A percentile compares a stretch with the other conserved stretches of the same genome.
These are phyloP conservation scores for Anguilla rostrata DNA, from an alignment of 2,113 vertebrate species.

Conservation along the genomic window DNA sequence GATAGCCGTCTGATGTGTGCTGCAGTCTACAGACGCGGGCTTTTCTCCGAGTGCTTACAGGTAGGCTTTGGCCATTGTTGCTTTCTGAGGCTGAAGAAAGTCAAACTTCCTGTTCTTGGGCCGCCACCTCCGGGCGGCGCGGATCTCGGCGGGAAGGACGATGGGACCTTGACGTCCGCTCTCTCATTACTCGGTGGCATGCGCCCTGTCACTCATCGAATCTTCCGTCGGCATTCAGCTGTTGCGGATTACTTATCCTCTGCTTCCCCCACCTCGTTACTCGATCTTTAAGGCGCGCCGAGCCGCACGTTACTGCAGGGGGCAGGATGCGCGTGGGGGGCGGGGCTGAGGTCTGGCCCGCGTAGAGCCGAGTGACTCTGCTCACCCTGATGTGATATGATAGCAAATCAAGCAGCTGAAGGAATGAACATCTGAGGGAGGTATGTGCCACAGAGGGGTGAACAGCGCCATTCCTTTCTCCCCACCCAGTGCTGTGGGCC, in stretches of 20 bases:
- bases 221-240: slow-evolving; percentile 61
- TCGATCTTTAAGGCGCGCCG: slow-evolving; percentile 54
- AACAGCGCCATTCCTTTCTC: not conserved
- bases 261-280: slow-evolving; percentile 59
- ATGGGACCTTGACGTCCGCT: not conserved
- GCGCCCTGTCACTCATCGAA: slow-evolving; percentile 64
- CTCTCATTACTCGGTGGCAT: slow-evolving; percentile 62
- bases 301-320: slow-evolving; percentile 2
- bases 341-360: not conserved
- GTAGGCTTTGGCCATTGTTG: not conserved
- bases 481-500: not conserved
- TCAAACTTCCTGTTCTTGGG: not conserved
- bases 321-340: no score
- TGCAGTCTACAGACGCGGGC: not conserved
- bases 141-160: not conserved
- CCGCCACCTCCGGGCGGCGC: not conserved
- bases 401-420: not conserved
- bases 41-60: not conserved
- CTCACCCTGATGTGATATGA: not conserved
- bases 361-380: not conserved
- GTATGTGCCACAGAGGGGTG: not conserved
- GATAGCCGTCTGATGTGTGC: not conserved
- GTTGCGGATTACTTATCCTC: slow-evolving; percentile 67
- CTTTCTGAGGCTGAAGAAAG: not conserved
- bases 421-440: not conserved